A percentile compares a stretch with the other conserved stretches of the same genome.
Evolutionary conservation across 2,113 vertebrate genomes (phyloP).

Genomic region (Calyptommatus sinebrachiatus): DNA sequence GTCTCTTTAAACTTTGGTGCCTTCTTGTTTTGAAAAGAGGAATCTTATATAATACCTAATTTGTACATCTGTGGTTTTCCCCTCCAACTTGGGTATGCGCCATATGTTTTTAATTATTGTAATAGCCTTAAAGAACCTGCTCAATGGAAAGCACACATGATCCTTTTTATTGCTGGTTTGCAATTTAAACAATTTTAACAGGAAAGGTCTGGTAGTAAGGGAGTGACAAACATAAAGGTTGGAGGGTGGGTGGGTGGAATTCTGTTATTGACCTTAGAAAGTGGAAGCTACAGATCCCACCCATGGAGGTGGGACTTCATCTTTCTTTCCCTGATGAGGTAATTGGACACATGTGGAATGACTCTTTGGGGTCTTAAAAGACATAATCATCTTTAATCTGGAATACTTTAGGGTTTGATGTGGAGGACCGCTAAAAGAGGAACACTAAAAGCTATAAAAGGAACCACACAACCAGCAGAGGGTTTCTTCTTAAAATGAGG

Average conservation of each 20-base stretch:
- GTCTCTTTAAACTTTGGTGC: slow-evolving; percentile 61
- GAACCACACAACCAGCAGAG: slow-evolving; percentile 16
- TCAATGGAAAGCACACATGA: slow-evolving; percentile 77
- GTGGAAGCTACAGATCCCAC: slow-evolving; percentile 74
- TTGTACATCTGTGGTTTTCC: slow-evolving; percentile 83
- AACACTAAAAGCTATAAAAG: slow-evolving; percentile 45
- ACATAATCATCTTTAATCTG: slow-evolving; percentile 64
- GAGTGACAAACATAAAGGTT: slow-evolving; percentile 71
- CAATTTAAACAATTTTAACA: slow-evolving; percentile 81
- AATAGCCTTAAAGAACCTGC: slow-evolving; percentile 91
- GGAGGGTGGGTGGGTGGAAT: slow-evolving; percentile 51
- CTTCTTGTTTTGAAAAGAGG: slow-evolving; percentile 75
- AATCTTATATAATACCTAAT: slow-evolving; percentile 85
- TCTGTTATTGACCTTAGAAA: slow-evolving; percentile 72
- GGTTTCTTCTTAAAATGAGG: slow-evolving; percentile 27
- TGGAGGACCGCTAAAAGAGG: slow-evolving; percentile 32
- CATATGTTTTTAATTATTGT: slow-evolving; percentile 94
- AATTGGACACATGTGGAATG: slow-evolving; percentile 79
- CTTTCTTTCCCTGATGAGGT: slow-evolving; percentile 70
- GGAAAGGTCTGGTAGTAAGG: slow-evolving; percentile 71
- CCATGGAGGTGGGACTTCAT: slow-evolving; percentile 70
- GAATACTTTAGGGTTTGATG: slow-evolving; percentile 34
- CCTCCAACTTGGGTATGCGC: slow-evolving; percentile 75
- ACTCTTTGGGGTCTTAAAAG: slow-evolving; percentile 69
- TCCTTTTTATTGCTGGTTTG: slow-evolving; percentile 79